A percentile compares a stretch with the other conserved stretches of the same genome.
These are phyloP conservation scores for Crotophaga sulcirostris DNA, from an alignment of 2,113 vertebrate species.

Conservation along the genomic window DNA sequence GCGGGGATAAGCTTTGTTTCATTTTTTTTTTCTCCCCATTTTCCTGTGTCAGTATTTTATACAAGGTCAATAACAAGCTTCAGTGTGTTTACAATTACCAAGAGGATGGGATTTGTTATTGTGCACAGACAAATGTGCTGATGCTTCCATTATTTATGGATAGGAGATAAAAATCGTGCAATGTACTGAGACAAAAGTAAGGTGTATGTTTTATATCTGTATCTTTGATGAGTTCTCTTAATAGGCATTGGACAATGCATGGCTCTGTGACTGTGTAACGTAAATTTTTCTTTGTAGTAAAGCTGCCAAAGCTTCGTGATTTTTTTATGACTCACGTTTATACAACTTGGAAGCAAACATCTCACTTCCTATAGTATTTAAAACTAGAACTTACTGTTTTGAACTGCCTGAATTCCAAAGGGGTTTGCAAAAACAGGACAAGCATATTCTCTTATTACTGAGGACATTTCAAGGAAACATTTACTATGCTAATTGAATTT, in stretches of 20 bases:
- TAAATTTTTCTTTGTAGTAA: constrained; percentile 67
- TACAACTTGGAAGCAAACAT: constrained; percentile 10
- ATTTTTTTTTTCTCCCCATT: background rate
- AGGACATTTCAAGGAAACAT: background rate
- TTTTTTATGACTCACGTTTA: constrained; percentile 51
- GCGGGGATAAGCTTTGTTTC: background rate
- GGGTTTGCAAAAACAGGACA: background rate
- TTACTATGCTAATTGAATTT: background rate
- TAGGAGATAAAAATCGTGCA: constrained; percentile 63
- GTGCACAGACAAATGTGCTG: constrained; percentile 70
- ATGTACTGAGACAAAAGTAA: constrained; percentile 62
- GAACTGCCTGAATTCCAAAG: background rate
- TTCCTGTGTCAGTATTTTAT: constrained; percentile 49
- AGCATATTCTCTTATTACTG: background rate
- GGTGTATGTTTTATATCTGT: constrained; percentile 68
- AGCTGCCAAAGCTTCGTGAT: constrained; percentile 55
- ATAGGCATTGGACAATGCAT: constrained; percentile 42
- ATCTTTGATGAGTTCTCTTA: constrained; percentile 72
- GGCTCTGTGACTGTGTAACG: constrained; percentile 43
- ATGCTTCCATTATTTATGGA: constrained; percentile 70
- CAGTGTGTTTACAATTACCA: constrained; percentile 74
- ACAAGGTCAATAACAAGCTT: constrained; percentile 75
- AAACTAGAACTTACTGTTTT: background rate
- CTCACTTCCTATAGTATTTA: constrained; percentile 23
- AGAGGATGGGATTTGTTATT: constrained; percentile 72